Evolutionary conservation across 2,888 invertebrate species (phyloP), one percentile per base, ranked within the genome.

Genomic region (Norana najaformis): DNA sequence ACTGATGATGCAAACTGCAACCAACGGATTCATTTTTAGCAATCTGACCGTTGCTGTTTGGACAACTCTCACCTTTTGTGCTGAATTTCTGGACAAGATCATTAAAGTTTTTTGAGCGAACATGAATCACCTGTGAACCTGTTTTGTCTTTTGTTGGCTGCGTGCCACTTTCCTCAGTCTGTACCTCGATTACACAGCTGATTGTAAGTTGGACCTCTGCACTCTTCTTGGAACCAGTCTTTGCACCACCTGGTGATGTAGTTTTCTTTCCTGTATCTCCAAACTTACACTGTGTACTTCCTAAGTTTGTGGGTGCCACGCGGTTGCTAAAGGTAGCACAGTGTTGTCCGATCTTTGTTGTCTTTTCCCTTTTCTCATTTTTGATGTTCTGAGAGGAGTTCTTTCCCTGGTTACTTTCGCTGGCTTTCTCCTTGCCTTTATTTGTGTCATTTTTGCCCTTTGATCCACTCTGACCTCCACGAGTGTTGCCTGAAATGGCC

Each of bases 131-230:
- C 91, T 88, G 91, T n/a, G 83, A 89, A 90, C 91, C 92, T 38
- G 91, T 90, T 89, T 92, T 92, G 88, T 91, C 92, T 89, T 91
- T 91, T 16, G 92, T 91, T 89, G 92, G 91, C 69, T 92, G 92
- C 38, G 89, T 88, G 35, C 36, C 85, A n/a, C 69, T 38, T 37
- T 89, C 36, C 1, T 82, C 53, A 14, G 37, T 16, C 14, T 34
- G 69, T 36, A 53, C 36, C n/a, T 89, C 89, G 13, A 37, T 85
- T 8, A 37, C 36, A 36, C 85, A 85, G 85, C 20, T 85, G 85
- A 85, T 20, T 37, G 36, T 37, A 37, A 47, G 88, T 8, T 39
- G 88, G 30, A 36, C 37, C 39, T 88, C 41, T n/a, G 34, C 20
- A 18, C 18, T 13, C 69, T 53, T 47, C 23, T 47, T 37, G n/a